Evolutionary conservation across 37 sponge, comb jelly and placozoan genomes (phyloP), one percentile per base, ranked within the genome.

Genomic region (Cliona cf. orientalis): DNA sequence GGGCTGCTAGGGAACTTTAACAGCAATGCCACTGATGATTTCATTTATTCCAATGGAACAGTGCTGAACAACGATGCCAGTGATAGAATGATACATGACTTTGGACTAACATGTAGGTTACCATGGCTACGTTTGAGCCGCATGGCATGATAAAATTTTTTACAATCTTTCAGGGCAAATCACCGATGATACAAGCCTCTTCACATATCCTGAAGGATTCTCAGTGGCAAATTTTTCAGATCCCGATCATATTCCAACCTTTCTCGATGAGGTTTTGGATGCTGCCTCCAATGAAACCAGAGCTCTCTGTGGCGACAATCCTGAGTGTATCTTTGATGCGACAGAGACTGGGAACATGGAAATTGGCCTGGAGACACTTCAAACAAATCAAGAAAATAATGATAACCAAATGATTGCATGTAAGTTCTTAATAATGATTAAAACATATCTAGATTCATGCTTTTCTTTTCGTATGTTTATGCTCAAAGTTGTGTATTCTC

Each of bases 1-100:
- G 94, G 94, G 17, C 66, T 94, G 21, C 40, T 94, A 21, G 94
- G 94, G 22, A 82, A 89, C 66, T 90, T 69, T 58, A 87, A 94
- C 68, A 88, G 76, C 26, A 58, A 87, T 58, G 46, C 2, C 3
- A 69, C 60, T 21, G 87, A 94, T 78, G 94, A 94, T 53, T 80
- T 90, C 31, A n/a, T 58, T 32, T 59, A 35, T 34, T 43, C 59
- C 0, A 81, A 93, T 85, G 93, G 94, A 11, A 93, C 86, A 36
- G 35, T 81, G 36, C 58, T 94, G 33, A 38, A 46, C 3, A 6
- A 17, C 0, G 82, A 90, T 71, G 46, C 80, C 14, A 63, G 74
- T 69, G 94, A 90, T 46, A 73, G 63, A 49, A 56, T 72, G 63
- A 72, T 90, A n/a, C 80, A 94, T 78, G 63, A 79, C 9, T 90